Evolutionary conservation across 2,113 vertebrate genomes (phyloP).

Genomic region (Verasper variegatus): DNA sequence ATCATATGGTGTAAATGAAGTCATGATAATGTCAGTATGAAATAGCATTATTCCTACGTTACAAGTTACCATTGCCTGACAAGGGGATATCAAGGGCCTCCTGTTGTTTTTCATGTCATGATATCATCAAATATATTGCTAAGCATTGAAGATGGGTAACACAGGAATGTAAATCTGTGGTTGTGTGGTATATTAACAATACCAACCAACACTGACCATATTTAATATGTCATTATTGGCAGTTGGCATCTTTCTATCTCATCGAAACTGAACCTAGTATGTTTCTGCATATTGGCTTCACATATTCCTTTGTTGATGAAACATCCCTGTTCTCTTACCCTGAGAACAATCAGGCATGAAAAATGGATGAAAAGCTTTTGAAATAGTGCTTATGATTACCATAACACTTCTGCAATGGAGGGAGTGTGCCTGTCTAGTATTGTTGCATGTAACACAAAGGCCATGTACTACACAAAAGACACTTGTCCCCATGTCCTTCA

Average conservation of each 20-base stretch:
- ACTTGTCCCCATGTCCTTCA: slow-evolving; percentile 57
- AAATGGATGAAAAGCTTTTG: slow-evolving; percentile 73
- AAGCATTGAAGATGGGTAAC: neutral
- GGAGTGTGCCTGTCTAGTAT: slow-evolving; percentile 43
- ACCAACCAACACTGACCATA: slow-evolving; percentile 13
- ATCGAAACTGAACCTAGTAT: slow-evolving; percentile 20
- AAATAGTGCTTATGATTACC: slow-evolving; percentile 64
- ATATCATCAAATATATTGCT: neutral
- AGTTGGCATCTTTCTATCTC: slow-evolving; percentile 5
- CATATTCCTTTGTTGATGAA: slow-evolving; percentile 70
- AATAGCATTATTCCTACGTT: too few relatives aligned
- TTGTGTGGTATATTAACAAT: slow-evolving; percentile 29
- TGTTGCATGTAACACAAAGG: slow-evolving; percentile 56
- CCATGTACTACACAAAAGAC: slow-evolving; percentile 36
- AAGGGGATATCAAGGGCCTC: too few relatives aligned
- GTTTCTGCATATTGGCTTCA: slow-evolving; percentile 49
- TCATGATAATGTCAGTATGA: neutral
- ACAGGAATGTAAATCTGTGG: neutral
- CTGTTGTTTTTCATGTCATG: neutral
- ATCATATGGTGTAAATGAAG: too few relatives aligned
- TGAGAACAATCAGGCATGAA: slow-evolving; percentile 57
- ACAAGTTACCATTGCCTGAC: too few relatives aligned
- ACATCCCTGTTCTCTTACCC: slow-evolving; percentile 57
- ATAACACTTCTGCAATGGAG: slow-evolving; percentile 48
- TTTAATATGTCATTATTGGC: slow-evolving; percentile 19